A percentile compares a stretch with the other conserved stretches of the same genome.
Conservation (phyloP, 1,140 invertebrate species). For the Pogonognathellus flavescens region DNA sequence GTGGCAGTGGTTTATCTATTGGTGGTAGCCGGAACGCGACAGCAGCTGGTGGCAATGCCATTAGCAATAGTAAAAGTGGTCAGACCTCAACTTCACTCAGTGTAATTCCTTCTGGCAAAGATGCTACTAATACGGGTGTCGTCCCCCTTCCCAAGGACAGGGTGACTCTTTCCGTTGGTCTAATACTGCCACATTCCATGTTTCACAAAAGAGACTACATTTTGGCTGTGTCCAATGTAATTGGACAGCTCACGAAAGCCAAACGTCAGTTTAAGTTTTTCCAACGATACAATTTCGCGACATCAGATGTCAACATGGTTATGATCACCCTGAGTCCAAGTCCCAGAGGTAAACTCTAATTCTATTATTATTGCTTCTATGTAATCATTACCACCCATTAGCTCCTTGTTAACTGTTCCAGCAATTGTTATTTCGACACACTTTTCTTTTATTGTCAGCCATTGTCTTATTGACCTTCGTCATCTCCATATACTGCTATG, state of each 20-base stretch:
- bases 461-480: constrained; percentile 6
- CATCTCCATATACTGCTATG: not conserved
- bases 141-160: not conserved
- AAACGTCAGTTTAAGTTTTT: constrained; percentile 76
- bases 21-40: constrained; percentile 24
- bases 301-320: constrained; percentile 75
- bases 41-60: not conserved
- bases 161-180: constrained; percentile 72
- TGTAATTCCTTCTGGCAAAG: not conserved
- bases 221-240: constrained; percentile 77
- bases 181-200: constrained; percentile 81
- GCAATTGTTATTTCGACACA: not conserved
- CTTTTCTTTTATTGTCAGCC: not conserved
- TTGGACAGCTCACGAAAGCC: constrained; percentile 75
- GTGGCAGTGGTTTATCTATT: constrained; percentile 3
- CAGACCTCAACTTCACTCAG: constrained; percentile 33
- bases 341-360: constrained; percentile 77
- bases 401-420: not conserved
- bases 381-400: not conserved
- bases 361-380: constrained; percentile 11
- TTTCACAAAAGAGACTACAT: constrained; percentile 81
- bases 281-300: constrained; percentile 76
- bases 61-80: not conserved
- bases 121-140: not conserved
- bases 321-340: constrained; percentile 82